phyloP scores from a whole-genome alignment of 1,140 invertebrate species.

The Achatina immaculata region DNA sequence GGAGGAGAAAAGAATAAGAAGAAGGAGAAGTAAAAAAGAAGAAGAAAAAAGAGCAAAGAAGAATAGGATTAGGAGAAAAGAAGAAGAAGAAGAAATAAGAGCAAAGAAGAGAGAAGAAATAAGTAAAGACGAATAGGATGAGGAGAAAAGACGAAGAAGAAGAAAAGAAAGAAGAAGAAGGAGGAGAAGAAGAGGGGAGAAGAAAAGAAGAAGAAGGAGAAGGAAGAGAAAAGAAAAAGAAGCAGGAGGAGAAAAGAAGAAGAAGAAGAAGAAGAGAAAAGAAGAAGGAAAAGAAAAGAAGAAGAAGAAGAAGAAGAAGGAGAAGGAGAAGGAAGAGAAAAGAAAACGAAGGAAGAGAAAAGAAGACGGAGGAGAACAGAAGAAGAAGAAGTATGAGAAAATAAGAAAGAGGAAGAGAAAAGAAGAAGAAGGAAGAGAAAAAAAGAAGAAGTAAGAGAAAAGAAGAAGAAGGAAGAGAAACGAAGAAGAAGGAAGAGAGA shows the following conservation, averaged over 20 bases:
- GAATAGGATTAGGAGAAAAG: neutral
- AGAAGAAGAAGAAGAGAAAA: neutral
- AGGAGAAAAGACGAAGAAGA: neutral
- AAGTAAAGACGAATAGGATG: too few species aligned
- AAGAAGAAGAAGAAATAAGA: too few species aligned
- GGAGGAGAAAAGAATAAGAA: too few species aligned
- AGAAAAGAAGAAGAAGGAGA: neutral
- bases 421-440: neutral
- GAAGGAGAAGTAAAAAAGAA: neutral
- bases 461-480: neutral
- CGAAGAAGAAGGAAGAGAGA: neutral
- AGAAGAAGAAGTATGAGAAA: neutral
- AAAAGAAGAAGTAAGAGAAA: neutral
- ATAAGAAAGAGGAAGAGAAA: neutral
- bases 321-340: neutral
- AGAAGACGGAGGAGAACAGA: neutral
- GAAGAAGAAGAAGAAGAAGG: neutral
- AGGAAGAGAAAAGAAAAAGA: neutral
- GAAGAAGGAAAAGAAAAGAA: neutral
- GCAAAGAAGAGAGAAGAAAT: too few species aligned
- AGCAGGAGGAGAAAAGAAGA: neutral
- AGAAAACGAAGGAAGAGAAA: neutral
- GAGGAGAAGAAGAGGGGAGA: neutral
- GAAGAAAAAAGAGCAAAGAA: neutral
- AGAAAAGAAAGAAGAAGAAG: neutral